Evolutionary conservation across 1,140 invertebrate species (phyloP).

Genomic region (Drosophila lini): DNA sequence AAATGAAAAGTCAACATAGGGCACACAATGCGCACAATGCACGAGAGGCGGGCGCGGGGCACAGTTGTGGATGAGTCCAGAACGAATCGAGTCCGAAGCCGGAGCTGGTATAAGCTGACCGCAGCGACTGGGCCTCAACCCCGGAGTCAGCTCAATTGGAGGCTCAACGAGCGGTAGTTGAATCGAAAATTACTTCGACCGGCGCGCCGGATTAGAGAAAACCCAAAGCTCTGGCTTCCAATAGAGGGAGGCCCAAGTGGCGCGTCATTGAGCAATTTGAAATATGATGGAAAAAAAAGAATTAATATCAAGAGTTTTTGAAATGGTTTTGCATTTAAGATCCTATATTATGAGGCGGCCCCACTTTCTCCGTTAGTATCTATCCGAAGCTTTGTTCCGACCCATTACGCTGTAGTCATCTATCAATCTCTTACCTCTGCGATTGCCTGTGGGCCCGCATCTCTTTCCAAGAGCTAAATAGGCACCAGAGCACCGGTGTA

Average conservation of each 20-base stretch:
- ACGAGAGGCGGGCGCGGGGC: constrained; percentile 1
- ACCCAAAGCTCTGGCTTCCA: neutral
- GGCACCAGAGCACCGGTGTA: neutral
- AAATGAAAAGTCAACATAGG: constrained; percentile 82
- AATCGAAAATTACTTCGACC: constrained; percentile 63
- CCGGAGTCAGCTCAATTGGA: constrained; percentile 43
- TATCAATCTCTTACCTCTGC: constrained; percentile 14
- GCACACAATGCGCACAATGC: constrained; percentile 63
- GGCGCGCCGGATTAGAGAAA: constrained; percentile 46
- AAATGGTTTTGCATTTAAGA: neutral
- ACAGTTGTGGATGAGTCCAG: constrained; percentile 9
- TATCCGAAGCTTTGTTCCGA: neutral
- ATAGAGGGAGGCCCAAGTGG: constrained; percentile 8
- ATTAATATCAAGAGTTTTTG: constrained; percentile 2
- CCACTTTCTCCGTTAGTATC: neutral
- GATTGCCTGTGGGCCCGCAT: constrained; percentile 5
- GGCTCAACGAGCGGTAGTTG: constrained; percentile 44
- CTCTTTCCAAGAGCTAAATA: constrained; percentile 1
- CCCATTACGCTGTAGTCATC: constrained; percentile 1
- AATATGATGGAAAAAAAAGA: neutral
- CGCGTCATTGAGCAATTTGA: constrained; percentile 15
- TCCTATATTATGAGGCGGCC: neutral
- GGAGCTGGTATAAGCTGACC: constrained; percentile 44
- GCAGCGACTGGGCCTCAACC: constrained; percentile 50
- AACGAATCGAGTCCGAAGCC: constrained; percentile 27